These are phyloP conservation scores for Myiopsitta monachus DNA, from an alignment of 2,113 vertebrate genomes.

Conservation along the genomic window DNA sequence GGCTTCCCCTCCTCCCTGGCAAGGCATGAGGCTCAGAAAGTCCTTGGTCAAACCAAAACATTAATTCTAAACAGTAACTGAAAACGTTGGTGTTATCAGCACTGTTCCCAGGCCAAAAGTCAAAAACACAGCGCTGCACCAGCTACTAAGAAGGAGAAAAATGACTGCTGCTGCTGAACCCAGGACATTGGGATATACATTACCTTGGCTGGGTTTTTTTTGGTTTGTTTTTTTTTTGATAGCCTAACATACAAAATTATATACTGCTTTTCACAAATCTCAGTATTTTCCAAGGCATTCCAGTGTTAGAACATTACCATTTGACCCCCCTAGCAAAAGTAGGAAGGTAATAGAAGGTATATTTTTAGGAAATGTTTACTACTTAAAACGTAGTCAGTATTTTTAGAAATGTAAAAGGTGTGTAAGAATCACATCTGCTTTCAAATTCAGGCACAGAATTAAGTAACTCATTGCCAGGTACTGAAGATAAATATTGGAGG, in stretches of 20 bases:
- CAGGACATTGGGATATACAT: background rate
- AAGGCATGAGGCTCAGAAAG: too few relatives aligned
- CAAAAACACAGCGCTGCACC: background rate
- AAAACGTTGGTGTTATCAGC: background rate
- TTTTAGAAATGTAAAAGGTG: background rate
- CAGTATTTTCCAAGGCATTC: background rate
- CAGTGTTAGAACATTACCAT: background rate
- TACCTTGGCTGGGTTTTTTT: background rate
- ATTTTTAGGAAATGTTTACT: background rate
- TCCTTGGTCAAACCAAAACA: too few relatives aligned
- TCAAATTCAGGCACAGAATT: background rate
- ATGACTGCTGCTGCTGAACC: background rate
- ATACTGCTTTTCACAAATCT: background rate
- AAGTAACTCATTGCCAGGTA: background rate
- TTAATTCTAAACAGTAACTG: too few relatives aligned
- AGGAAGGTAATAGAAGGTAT: background rate
- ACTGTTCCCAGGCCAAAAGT: background rate
- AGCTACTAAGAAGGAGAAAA: background rate
- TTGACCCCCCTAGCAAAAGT: background rate
- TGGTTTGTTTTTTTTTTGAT: background rate
- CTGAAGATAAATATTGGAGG: background rate
- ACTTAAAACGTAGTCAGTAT: background rate
- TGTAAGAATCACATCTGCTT: background rate
- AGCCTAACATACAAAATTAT: background rate
- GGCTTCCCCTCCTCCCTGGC: too few relatives aligned